Base-by-base conservation (phyloP, 1,140 invertebrate species). In the Ooceraea biroi region DNA sequence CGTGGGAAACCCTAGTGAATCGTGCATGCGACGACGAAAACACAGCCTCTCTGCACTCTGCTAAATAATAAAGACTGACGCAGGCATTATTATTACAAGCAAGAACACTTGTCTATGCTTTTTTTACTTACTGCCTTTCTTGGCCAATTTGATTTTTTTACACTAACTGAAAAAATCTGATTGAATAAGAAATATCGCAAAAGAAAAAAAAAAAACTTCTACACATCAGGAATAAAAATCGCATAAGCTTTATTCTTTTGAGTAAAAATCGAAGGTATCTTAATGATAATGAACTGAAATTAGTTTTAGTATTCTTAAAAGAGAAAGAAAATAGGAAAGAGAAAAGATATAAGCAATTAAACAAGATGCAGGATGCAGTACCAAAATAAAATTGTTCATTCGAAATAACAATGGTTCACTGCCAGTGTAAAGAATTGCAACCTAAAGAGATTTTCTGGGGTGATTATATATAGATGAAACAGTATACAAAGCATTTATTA, bases 1-100 rank as follows among this genome's bases (percentile, higher is more conserved):
- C 86, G 72, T 72, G 80, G 80, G 2, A 87, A 84, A 78, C 25
- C 17, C n/a, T 66, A 68, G 46, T 57, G 60, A 82, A 55, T 82
- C 60, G 48, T 68, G 41, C 76, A 83, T 48, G 78, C 48, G 50
- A 83, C 44, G 63, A 30, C 14, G 69, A 65, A 82, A 48, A 46
- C 30, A 57, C 61, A 12, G 30, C n/a, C 17, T 5, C 14, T 61
- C 12, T 36, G 63, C 14, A 50, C 22, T 17, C n/a, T 30, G 30
- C 8, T 3, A 50, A 55, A 68, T 68, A 66, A 30, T 76, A 61
- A 76, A 22, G 48, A 48, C 17, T 44, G 41, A 71, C 7, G 12
- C 27, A 41, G 57, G 57, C n/a, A n/a, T n/a, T n/a, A n/a, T n/a
- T n/a, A n/a, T n/a, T n/a, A n/a, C n/a, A n/a, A n/a, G n/a, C n/a